Conservation (phyloP, 2,888 invertebrate species). For the Patella ulyssiponensis region DNA sequence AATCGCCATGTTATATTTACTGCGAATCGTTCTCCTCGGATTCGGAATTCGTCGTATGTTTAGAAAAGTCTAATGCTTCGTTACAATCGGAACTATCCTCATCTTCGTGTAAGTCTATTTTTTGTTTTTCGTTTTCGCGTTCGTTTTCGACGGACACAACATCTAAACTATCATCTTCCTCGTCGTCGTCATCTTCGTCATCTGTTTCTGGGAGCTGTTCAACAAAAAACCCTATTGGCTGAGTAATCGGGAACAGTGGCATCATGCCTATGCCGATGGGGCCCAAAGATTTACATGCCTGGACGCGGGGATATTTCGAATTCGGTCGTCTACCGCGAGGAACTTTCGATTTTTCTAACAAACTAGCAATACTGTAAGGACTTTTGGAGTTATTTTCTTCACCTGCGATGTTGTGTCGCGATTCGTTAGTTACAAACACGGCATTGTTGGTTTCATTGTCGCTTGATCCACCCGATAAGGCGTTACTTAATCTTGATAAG, state of each 20-base stretch:
- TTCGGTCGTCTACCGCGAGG: slow-evolving; percentile 74
- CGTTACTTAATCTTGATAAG: neutral
- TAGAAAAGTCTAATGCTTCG: slow-evolving; percentile 11
- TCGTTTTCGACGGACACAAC: slow-evolving; percentile 3
- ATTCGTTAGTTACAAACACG: slow-evolving; percentile 10
- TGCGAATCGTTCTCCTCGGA: neutral
- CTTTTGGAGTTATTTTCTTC: slow-evolving; percentile 37
- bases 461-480: neutral
- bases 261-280: slow-evolving; percentile 67
- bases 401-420: neutral
- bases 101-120: neutral
- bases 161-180: neutral
- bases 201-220: slow-evolving; percentile 44
- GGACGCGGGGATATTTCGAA: slow-evolving; percentile 74
- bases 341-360: slow-evolving; percentile 73
- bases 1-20: too few relatives aligned
- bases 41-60: neutral
- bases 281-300: slow-evolving; percentile 73
- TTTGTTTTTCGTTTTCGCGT: neutral
- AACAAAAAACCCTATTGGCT: slow-evolving; percentile 73
- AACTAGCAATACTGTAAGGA: slow-evolving; percentile 73
- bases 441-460: slow-evolving; percentile 20
- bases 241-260: slow-evolving; percentile 73
- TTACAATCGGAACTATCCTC: neutral
- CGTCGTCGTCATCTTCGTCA: slow-evolving; percentile 13